Evolutionary conservation across 2,113 vertebrate genomes (phyloP).

Genomic region (zebrafish (Danio rerio)): DNA sequence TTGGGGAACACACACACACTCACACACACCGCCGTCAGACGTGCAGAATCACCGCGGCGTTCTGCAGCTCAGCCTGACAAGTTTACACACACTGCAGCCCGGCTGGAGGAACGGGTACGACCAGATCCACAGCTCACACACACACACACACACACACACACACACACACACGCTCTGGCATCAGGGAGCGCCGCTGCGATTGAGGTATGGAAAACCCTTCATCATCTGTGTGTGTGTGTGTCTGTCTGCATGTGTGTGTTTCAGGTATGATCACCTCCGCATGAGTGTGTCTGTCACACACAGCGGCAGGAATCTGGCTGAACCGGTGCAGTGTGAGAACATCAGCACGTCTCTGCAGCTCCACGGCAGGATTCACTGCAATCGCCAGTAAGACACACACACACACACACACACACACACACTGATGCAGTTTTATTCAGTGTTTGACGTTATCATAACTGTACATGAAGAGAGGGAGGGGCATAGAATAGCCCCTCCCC

Average conservation of each 20-base stretch:
- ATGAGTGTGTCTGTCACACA: slow-evolving; percentile 69
- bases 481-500: too few relatives aligned
- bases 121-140: too few relatives aligned
- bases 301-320: slow-evolving; percentile 60
- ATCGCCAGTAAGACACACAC: slow-evolving; percentile 65
- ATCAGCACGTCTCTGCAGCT: slow-evolving; percentile 71
- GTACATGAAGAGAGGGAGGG: too few relatives aligned
- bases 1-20: too few relatives aligned
- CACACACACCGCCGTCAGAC: slow-evolving; percentile 3
- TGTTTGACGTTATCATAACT: not conserved
- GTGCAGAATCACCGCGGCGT: slow-evolving; percentile 58
- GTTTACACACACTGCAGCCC: slow-evolving; percentile 67
- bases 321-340: slow-evolving; percentile 68
- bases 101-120: slow-evolving; percentile 67
- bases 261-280: slow-evolving; percentile 72
- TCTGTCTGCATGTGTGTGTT: slow-evolving; percentile 6
- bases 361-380: slow-evolving; percentile 70
- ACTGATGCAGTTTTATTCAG: not conserved
- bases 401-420: too few relatives aligned
- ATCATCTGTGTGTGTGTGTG: not conserved
- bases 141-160: not conserved
- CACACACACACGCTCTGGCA: too few relatives aligned
- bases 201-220: too few relatives aligned
- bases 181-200: not conserved
- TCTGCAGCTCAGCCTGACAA: slow-evolving; percentile 65